phyloP scores from a whole-genome alignment of 2,888 invertebrate species.

The Zygothrica quintamaculata region DNA sequence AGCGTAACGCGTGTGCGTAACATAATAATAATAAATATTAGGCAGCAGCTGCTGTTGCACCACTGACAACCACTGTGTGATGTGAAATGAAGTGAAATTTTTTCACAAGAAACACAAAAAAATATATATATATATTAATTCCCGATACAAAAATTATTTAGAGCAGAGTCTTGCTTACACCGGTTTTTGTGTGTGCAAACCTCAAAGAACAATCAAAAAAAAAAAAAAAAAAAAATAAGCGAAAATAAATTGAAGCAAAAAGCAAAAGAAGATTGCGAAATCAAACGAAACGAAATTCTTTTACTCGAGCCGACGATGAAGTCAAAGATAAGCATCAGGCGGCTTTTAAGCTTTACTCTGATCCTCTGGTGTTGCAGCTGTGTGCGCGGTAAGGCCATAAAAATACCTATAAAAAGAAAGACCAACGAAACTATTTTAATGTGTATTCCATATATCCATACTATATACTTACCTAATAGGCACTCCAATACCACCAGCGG shows the following conservation, averaged over 20 bases:
- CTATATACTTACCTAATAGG: conserved; percentile 21
- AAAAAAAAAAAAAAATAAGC: conserved; percentile 30
- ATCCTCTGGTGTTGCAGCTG: conserved; percentile 43
- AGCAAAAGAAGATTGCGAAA: conserved; percentile 37
- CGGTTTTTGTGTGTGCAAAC: conserved; percentile 39
- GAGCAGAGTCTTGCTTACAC: conserved; percentile 25
- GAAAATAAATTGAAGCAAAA: conserved; percentile 32
- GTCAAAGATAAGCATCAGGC: conserved; percentile 47
- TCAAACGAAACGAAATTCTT: conserved; percentile 61
- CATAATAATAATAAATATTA: conserved; percentile 76
- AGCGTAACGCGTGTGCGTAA: conserved; percentile 80
- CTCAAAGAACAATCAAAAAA: conserved; percentile 3
- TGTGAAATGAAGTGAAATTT: conserved; percentile 53
- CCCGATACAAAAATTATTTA: conserved; percentile 15
- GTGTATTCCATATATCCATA: neutral
- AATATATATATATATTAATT: conserved; percentile 32
- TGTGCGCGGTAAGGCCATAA: conserved; percentile 56
- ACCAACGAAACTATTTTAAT: conserved; percentile 8
- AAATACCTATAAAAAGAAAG: conserved; percentile 4
- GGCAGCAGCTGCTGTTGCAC: conserved; percentile 43
- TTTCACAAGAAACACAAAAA: conserved; percentile 17
- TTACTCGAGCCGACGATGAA: conserved; percentile 45
- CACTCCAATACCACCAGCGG: conserved; percentile 23
- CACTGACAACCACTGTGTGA: conserved; percentile 18
- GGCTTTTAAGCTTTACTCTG: conserved; percentile 51